phyloP scores from a whole-genome alignment of 2,888 invertebrate genomes.

The Stegana nigrithorax region DNA sequence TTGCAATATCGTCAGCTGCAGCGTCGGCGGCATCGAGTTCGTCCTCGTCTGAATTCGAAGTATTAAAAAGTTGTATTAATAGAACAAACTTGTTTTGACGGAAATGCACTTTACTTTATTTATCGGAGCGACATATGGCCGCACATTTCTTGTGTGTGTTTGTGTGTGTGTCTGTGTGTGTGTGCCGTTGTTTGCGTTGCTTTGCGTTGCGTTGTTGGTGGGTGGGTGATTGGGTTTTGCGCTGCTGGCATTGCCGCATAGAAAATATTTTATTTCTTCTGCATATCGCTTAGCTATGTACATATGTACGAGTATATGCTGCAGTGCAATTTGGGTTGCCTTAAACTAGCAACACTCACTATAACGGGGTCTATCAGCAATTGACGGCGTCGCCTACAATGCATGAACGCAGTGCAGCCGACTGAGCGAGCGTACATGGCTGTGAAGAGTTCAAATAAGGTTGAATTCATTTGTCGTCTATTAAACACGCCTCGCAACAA shows the following conservation, averaged over 20 bases:
- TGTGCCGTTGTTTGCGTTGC: conserved; percentile 45
- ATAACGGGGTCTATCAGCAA: too few relatives aligned
- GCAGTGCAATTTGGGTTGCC: too few relatives aligned
- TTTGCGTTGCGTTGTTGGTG: too few relatives aligned
- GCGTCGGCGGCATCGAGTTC: not conserved
- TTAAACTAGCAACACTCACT: too few relatives aligned
- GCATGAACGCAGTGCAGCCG: too few relatives aligned
- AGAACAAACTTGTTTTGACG: conserved; percentile 60
- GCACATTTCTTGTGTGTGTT: conserved; percentile 4
- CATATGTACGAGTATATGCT: too few relatives aligned
- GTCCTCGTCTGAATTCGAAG: conserved; percentile 56
- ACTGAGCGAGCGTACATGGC: too few relatives aligned
- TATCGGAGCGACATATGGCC: conserved; percentile 48
- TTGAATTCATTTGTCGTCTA: conserved; percentile 59
- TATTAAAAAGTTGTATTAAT: conserved; percentile 58
- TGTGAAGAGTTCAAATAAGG: conserved; percentile 61
- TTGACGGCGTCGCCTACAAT: too few relatives aligned
- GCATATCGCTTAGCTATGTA: too few relatives aligned
- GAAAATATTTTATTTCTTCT: too few relatives aligned
- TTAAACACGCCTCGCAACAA: conserved; percentile 63
- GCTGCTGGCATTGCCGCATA: too few relatives aligned
- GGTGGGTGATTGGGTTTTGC: too few relatives aligned
- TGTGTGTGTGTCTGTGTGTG: conserved; percentile 2
- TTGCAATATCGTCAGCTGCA: conserved; percentile 50
- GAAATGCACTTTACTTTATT: conserved; percentile 61